These are phyloP conservation scores for Rhinolophus sinicus DNA, from an alignment of 2,113 vertebrate species.

Conservation along the genomic window DNA sequence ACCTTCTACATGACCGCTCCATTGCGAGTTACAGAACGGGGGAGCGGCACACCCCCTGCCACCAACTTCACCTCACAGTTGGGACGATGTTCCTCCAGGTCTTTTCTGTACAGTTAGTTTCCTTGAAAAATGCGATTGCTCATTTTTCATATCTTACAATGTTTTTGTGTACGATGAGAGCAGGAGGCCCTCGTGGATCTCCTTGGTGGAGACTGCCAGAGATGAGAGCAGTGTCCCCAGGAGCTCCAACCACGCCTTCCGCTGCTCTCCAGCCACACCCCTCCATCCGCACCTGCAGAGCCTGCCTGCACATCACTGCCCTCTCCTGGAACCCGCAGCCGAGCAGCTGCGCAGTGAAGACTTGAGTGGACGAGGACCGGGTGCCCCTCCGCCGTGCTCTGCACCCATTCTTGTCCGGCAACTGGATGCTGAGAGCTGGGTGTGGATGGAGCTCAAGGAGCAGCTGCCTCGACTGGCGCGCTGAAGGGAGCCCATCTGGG, in stretches of 20 bases:
- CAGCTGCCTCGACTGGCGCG: neutral
- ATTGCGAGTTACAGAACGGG: accelerated
- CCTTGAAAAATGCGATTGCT: neutral
- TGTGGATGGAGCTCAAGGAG: neutral
- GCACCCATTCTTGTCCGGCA: too few species aligned
- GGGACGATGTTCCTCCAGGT: neutral
- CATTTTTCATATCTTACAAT: neutral
- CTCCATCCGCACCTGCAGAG: neutral
- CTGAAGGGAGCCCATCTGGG: neutral
- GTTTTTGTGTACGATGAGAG: neutral
- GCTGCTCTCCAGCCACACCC: too few species aligned
- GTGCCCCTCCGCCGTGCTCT: neutral
- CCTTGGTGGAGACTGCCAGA: neutral
- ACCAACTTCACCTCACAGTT: too few species aligned
- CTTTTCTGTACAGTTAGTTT: neutral
- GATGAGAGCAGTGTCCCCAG: neutral
- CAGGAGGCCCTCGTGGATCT: neutral
- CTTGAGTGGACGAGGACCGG: accelerated
- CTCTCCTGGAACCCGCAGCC: neutral
- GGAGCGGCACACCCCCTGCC: accelerated
- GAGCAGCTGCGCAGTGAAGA: neutral
- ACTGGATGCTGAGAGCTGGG: neutral
- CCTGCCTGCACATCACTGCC: neutral
- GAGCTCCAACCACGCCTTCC: neutral
- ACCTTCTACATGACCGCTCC: neutral